Evolutionary conservation across 2,888 invertebrate species (phyloP).

Genomic region (Germaria angustata): DNA sequence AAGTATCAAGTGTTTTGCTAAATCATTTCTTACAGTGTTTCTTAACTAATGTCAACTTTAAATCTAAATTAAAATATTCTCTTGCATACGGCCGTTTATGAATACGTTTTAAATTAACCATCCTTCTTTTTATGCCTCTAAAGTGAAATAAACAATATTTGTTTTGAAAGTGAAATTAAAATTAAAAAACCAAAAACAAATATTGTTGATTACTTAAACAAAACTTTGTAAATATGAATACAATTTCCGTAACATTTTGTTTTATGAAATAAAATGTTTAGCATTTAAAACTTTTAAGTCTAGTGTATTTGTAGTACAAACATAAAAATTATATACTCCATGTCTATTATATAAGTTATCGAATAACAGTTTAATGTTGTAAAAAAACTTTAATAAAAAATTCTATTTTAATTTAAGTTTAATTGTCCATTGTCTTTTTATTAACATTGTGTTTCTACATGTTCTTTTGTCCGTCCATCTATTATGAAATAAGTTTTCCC

Average conservation of each 20-base stretch:
- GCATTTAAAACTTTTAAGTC: constrained; percentile 42
- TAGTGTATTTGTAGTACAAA: constrained; percentile 66
- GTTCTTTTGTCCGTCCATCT: constrained; percentile 26
- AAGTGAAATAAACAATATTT: constrained; percentile 21
- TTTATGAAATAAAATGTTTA: constrained; percentile 18
- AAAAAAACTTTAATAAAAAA: constrained; percentile 49
- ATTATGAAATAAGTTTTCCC: not conserved
- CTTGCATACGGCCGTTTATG: no score
- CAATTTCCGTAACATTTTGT: constrained; percentile 18
- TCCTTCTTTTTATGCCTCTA: not conserved
- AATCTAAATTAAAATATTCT: no score
- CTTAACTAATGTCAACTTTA: no score
- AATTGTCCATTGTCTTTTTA: constrained; percentile 49
- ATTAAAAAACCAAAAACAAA: not conserved
- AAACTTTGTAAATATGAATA: constrained; percentile 48
- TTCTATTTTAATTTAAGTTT: constrained; percentile 37
- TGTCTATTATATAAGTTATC: constrained; percentile 32
- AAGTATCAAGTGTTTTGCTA: no score
- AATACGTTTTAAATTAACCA: constrained; percentile 18
- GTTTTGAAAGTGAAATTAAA: not conserved
- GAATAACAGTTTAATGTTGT: constrained; percentile 35
- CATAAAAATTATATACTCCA: constrained; percentile 8
- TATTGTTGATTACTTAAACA: constrained; percentile 15
- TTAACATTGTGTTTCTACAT: not conserved
- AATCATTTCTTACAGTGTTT: no score